phyloP scores from a whole-genome alignment of 2,888 invertebrate species.

The Cosmorhoe ocellata region DNA sequence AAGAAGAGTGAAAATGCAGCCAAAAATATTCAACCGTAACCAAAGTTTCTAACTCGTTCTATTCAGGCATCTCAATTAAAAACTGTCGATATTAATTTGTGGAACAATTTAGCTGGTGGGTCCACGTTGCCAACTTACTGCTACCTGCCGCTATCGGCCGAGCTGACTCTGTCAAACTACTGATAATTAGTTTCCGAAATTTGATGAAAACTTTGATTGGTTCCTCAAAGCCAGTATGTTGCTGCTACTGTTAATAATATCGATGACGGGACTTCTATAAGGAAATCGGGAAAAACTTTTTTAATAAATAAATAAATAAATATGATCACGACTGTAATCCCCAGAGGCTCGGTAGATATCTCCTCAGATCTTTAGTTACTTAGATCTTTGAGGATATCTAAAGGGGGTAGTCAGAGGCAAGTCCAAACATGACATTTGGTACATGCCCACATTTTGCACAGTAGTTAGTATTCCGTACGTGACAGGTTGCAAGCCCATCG shows the following conservation, averaged over 20 bases:
- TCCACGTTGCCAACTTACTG: constrained; percentile 49
- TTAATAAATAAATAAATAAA: constrained; percentile 44
- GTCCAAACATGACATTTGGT: no score
- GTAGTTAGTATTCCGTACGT: no score
- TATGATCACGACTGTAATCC: no score
- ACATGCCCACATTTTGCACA: no score
- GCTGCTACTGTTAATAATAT: constrained; percentile 58
- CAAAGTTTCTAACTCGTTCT: constrained; percentile 23
- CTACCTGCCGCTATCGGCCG: constrained; percentile 56
- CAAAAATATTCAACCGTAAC: constrained; percentile 8
- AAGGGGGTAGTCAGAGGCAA: no score
- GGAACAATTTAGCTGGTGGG: constrained; percentile 53
- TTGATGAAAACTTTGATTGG: constrained; percentile 80
- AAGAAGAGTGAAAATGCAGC: constrained; percentile 7
- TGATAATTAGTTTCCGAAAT: constrained; percentile 77
- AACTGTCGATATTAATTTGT: constrained; percentile 58
- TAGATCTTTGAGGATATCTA: no score
- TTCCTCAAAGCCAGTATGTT: constrained; percentile 73
- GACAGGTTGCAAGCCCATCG: no score
- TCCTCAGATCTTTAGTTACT: no score
- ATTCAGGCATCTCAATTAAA: constrained; percentile 49
- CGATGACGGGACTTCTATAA: constrained; percentile 44
- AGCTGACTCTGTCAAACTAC: constrained; percentile 77
- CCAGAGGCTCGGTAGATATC: no score
- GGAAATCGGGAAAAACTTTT: constrained; percentile 46